phyloP scores from a whole-genome alignment of 1,140 invertebrate species.

The Tenebrio molitor region DNA sequence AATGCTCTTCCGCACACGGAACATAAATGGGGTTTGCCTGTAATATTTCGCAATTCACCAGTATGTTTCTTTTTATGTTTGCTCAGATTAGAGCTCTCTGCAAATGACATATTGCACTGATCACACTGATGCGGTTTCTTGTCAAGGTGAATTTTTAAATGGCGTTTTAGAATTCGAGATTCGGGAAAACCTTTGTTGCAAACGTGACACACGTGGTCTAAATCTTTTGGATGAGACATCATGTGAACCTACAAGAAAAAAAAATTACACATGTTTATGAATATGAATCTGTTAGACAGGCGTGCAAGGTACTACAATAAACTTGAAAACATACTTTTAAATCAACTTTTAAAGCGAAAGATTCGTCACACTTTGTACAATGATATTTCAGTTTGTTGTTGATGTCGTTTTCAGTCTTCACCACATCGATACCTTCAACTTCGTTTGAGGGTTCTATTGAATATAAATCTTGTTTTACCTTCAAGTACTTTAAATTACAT shows the following conservation, averaged over 20 bases:
- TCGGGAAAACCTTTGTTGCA: slow-evolving; percentile 69
- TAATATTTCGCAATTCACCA: slow-evolving; percentile 67
- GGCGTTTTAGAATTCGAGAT: slow-evolving; percentile 67
- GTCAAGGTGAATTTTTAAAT: slow-evolving; percentile 67
- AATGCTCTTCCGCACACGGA: slow-evolving; percentile 67
- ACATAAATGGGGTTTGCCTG: slow-evolving; percentile 67
- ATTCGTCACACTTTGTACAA: slow-evolving; percentile 63
- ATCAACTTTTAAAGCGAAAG: slow-evolving; percentile 64
- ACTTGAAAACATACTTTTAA: slow-evolving; percentile 60
- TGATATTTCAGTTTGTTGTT: slow-evolving; percentile 59
- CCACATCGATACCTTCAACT: slow-evolving; percentile 31
- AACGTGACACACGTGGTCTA: slow-evolving; percentile 66
- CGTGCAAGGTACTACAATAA: neutral
- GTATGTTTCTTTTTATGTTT: slow-evolving; percentile 70
- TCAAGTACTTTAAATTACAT: neutral
- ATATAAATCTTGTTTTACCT: slow-evolving; percentile 42
- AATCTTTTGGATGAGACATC: slow-evolving; percentile 64
- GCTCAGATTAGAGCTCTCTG: slow-evolving; percentile 68
- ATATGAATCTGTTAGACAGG: too few relatives aligned
- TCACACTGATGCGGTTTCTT: slow-evolving; percentile 68
- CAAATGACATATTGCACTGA: slow-evolving; percentile 69
- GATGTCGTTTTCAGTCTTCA: slow-evolving; percentile 24
- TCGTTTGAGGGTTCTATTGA: slow-evolving; percentile 40
- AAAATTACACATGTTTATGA: too few relatives aligned
- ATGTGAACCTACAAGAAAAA: slow-evolving; percentile 63